phyloP scores from a whole-genome alignment of 2,797 vertebrate species.

The Pangasius larnaudii region DNA sequence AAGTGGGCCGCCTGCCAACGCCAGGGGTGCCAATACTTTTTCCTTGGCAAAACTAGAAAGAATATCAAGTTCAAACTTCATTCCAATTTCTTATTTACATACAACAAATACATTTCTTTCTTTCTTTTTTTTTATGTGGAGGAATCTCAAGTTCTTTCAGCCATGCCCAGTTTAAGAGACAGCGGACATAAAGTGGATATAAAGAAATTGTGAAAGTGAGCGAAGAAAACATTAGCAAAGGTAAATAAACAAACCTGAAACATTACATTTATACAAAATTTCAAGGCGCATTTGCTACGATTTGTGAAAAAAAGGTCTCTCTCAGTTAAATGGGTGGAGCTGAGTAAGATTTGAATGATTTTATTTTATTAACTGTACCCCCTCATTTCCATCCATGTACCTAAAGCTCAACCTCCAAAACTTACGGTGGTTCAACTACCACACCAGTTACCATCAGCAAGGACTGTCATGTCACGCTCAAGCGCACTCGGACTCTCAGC shows the following conservation, averaged over 20 bases:
- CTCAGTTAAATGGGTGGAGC: not conserved
- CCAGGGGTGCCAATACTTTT: not conserved
- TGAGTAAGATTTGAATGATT: not conserved
- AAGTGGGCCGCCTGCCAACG: not conserved
- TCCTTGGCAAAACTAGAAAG: not conserved
- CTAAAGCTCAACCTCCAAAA: not conserved
- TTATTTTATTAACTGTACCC: not conserved
- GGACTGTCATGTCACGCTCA: too few relatives aligned
- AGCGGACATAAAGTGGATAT: not conserved
- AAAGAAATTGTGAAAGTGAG: not conserved
- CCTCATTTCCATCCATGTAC: not conserved
- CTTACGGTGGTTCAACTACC: not conserved
- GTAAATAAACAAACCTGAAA: not conserved
- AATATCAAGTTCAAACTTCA: not conserved
- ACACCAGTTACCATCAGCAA: not conserved
- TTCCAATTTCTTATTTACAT: not conserved
- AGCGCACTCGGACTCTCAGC: not conserved
- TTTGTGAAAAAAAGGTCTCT: too few relatives aligned
- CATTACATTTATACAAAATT: too few relatives aligned
- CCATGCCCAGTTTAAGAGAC: not conserved
- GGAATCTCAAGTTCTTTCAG: not conserved
- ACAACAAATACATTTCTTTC: not conserved
- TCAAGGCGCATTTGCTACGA: too few relatives aligned
- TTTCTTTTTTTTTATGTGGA: not conserved
- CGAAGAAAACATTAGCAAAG: not conserved